phyloP scores from a whole-genome alignment of 2,113 vertebrate species.

The Pedetes capensis region DNA sequence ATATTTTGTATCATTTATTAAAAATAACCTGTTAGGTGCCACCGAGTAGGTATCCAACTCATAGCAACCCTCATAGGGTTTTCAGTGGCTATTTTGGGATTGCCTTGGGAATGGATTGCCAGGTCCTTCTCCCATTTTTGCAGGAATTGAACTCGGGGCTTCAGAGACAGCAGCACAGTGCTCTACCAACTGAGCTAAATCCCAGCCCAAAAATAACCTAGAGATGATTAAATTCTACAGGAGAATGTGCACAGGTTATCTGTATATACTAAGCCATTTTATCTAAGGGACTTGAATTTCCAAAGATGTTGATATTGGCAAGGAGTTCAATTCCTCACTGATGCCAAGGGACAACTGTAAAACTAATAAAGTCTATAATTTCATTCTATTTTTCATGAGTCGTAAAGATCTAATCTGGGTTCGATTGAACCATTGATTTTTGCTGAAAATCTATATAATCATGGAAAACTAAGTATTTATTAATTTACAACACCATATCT shows the following conservation, averaged over 20 bases:
- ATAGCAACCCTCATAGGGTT: no score
- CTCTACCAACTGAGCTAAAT: no score
- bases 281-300: neutral
- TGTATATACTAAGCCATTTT: neutral
- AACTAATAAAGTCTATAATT: neutral
- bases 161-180: no score
- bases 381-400: neutral
- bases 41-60: no score
- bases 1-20: neutral
- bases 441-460: neutral
- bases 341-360: neutral
- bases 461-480: neutral
- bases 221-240: neutral
- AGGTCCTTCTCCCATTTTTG: no score
- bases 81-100: no score
- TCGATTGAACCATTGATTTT: neutral
- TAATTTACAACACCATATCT: neutral
- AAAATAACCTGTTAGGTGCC: no score
- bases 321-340: neutral
- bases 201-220: neutral
- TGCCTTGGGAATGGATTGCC: no score
- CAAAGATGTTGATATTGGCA: neutral
- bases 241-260: no score
- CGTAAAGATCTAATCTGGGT: neutral
- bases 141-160: no score